Evolutionary conservation across 2,113 vertebrate genomes (phyloP), one percentile per base, ranked within the genome.

Genomic region (Heterochromis multidens): DNA sequence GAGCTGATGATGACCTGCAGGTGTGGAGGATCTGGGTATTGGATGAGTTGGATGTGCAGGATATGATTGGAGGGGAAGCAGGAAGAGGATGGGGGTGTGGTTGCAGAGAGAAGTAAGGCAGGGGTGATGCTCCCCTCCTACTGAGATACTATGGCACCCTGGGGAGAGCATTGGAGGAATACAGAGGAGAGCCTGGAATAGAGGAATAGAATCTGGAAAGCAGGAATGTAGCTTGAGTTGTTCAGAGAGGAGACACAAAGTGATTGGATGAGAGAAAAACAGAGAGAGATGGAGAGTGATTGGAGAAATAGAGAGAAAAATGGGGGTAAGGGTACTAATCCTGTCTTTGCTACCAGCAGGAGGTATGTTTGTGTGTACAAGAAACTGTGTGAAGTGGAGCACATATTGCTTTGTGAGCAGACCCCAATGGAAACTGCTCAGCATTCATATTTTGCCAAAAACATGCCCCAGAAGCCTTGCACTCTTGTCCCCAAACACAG

Each of bases 71-170:
- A 82, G 12, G 81, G 33, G 60, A 86, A 82, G 37, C 40, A 82
- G 93, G 91, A 91, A 89, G 85, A 27, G 14, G 80, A 83, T 27
- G 90, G 90, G 89, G 86, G 91, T 83, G 86, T 89, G 89, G 89
- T 29, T 85, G 37, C 29, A 54, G 52, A 81, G 52, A 57, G 52
- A 58, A 81, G 81, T 72, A 17, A 76, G 57, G 81, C 63, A 80
- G 83, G 88, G 91, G 89, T 91, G 92, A 93, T 31, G 93, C 93
- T 91, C 77, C 87, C 84, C 91, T 88, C 94, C 93, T 21, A 81
- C 91, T 59, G 93, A 88, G 91, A 74, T 90, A 92, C 91, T 88
- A 84, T 77, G 90, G 88, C 90, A 85, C 93, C 91, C 94, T 16
- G 70, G 85, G 84, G 92, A 93, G 87, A 83, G 56, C 6, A 21